Evolutionary conservation across 2,888 invertebrate genomes (phyloP).

Genomic region (Norana najaformis): DNA sequence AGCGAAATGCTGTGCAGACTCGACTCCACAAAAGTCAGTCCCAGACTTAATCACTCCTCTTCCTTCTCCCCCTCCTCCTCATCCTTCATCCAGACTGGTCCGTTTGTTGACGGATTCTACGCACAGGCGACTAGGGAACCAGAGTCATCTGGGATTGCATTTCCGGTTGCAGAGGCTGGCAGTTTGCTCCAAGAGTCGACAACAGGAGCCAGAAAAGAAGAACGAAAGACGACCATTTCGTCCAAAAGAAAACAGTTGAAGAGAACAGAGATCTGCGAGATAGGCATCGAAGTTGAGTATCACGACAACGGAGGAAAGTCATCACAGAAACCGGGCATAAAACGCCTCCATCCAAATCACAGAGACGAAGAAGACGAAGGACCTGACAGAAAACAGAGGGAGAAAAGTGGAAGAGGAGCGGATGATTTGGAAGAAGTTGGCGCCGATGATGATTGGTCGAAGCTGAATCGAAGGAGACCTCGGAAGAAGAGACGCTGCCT

Average conservation of each 20-base stretch:
- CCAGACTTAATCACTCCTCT: not conserved
- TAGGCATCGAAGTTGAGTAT: not conserved
- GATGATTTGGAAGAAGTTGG: not conserved
- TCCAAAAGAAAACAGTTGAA: too few relatives aligned
- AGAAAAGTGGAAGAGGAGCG: not conserved
- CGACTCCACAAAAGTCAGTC: not conserved
- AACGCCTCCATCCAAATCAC: not conserved
- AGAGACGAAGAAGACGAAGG: not conserved
- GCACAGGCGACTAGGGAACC: too few relatives aligned
- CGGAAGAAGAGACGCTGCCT: not conserved
- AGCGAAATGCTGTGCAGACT: not conserved
- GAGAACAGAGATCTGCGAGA: too few relatives aligned
- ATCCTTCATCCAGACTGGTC: not conserved
- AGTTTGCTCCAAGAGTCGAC: too few relatives aligned
- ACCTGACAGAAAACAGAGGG: not conserved
- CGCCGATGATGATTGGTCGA: not conserved
- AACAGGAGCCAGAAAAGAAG: too few relatives aligned
- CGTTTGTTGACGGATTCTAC: too few relatives aligned
- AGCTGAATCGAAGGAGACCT: not conserved
- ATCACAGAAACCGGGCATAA: not conserved
- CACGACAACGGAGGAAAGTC: not conserved
- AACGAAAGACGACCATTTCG: too few relatives aligned
- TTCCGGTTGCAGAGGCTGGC: too few relatives aligned
- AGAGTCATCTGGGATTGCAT: not conserved
- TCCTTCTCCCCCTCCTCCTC: not conserved